phyloP scores from a whole-genome alignment of 2,797 vertebrate species.

The Podarcis lilfordi region DNA sequence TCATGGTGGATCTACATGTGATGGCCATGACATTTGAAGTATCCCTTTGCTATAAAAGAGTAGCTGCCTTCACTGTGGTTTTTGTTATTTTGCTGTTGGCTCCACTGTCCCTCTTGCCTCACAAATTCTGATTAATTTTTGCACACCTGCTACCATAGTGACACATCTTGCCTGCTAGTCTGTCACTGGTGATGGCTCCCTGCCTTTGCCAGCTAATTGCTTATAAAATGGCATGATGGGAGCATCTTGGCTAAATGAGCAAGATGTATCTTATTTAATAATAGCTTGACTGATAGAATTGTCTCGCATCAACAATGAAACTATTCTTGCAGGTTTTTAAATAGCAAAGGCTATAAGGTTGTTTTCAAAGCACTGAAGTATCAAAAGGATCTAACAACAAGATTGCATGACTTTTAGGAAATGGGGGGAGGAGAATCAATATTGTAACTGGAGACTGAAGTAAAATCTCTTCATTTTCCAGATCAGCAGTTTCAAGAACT shows the following conservation, averaged over 20 bases:
- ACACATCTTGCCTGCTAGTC: neutral
- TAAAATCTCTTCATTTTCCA: constrained; percentile 9
- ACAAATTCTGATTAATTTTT: constrained; percentile 30
- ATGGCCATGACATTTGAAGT: neutral
- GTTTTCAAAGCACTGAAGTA: neutral
- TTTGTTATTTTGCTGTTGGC: neutral
- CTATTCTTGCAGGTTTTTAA: neutral
- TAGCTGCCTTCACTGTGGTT: neutral
- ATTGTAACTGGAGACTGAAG: neutral
- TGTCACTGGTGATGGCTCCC: constrained; percentile 22
- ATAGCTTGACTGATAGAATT: constrained; percentile 14
- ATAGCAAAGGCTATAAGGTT: neutral
- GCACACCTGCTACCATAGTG: constrained; percentile 11
- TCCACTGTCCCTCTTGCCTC: constrained; percentile 6
- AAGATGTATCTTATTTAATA: constrained; percentile 18
- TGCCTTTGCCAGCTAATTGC: constrained; percentile 31
- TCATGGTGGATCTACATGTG: neutral
- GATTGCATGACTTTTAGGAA: neutral
- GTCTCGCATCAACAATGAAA: neutral
- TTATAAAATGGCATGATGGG: constrained; percentile 26
- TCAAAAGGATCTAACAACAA: neutral
- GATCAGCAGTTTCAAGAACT: neutral
- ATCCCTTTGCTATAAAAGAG: constrained; percentile 3
- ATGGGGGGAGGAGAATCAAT: neutral
- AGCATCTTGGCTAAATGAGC: neutral